Base-by-base conservation (phyloP, 2,113 vertebrate genomes). In the Laterallus jamaicensis region DNA sequence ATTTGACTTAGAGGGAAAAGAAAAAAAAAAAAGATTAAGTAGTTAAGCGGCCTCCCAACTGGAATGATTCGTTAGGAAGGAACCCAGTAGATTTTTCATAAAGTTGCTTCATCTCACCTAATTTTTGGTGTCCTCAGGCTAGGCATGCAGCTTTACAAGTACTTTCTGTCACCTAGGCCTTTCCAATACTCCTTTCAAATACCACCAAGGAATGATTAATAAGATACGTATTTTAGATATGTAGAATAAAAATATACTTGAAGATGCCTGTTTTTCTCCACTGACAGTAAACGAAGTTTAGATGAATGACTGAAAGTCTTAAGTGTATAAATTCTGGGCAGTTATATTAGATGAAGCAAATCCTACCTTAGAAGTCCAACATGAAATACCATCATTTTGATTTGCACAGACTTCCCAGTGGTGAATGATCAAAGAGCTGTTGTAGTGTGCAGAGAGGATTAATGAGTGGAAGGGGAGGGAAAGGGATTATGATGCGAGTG, bases 391-490 rank as follows among this genome's bases (percentile, higher is more conserved):
- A 76, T 64, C 3, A 80, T 86, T 93, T 95, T 88, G 50, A 90
- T 86, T 90, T 77, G 40, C 68, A 80, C n/a, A 74, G 67, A 74
- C 44, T 90, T 85, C 91, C 90, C 59, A 62, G 55, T 50, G 31
- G 29, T 85, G 37, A 94, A 59, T 77, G 67, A 96, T 94, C 81
- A 95, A 95, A 95, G 78, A 84, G 69, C 40, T 79, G 39, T 42
- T 87, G 40, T 14, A 69, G 70, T 50, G 75, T 73, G 44, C 86
- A 79, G 74, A 73, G 31, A 76, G 50, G 63, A 83, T 80, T 91
- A 77, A 86, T 50, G 58, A 79, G 31, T 47, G 26, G 66, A 92
- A 76, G 62, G 11, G 37, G 26, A 60, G 21, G 37, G n/a, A 54
- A 91, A 91, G 13, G 31, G 59, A 91, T 91, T 82, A 69, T 15